Evolutionary conservation across 2,797 vertebrate genomes (phyloP), one percentile per base, ranked within the genome.

Genomic region (Cynodonichthys magdalenae): DNA sequence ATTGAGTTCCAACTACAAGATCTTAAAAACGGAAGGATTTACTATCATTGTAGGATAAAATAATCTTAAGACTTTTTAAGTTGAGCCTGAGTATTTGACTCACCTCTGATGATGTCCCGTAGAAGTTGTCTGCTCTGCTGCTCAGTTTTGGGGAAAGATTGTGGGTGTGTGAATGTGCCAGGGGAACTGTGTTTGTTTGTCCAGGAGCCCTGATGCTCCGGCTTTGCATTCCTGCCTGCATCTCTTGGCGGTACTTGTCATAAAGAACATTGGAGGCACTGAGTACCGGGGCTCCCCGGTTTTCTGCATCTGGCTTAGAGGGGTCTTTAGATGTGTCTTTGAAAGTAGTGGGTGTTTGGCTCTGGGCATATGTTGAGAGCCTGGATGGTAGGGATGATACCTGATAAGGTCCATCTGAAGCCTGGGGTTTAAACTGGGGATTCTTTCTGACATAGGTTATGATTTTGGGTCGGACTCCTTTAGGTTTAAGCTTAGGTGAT

Each of bases 391-490:
- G 90, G 42, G 94, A 95, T 0, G 95, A 82, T 0, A 95, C 93
- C 1, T 95, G 88, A 75, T 94, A 93, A 6, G 89, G 86, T 50
- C 94, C 80, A 1, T 97, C 95, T 0, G 93, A 87, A 52, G 67
- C 79, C 75, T 95, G 96, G 48, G 94, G 90, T 18, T 96, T 93
- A 0, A 95, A 89, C 61, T 95, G 96, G 15, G 96, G 96, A 69
- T 90, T 96, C 80, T 97, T 97, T 17, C 98, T 90, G 48, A 99
- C 94, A n/a, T 96, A 99, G 0, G 98, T 99, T 56, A 99, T 99
- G 78, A 99, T 99, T 92, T 98, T 99, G 53, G 98, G 98, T 5
- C 98, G 95, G 57, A 98, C 96, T 0, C 95, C 96, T 88, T 99
- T 99, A 65, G 96, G 96, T 71, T 97, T 98, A 14, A 87, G 88